Percentiles rank a stretch among this genome's conserved stretches.
These are phyloP conservation scores for Zaprionus africanus DNA, from an alignment of 1,140 invertebrate genomes.

Conservation along the genomic window DNA sequence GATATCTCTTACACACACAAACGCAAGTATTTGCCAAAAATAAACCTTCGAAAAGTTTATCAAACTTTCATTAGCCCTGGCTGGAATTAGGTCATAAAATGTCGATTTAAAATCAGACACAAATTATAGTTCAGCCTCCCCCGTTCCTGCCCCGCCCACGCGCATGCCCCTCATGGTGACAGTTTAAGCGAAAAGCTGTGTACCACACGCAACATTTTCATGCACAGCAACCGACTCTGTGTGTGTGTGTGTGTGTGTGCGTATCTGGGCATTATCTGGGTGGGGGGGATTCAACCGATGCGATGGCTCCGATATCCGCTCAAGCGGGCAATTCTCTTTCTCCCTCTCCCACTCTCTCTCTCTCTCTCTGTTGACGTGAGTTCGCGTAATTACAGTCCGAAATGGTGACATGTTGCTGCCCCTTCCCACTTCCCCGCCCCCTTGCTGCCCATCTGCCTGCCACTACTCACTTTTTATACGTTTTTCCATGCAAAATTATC, in stretches of 20 bases:
- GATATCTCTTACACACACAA: not conserved
- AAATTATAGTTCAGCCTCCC: conserved; percentile 56
- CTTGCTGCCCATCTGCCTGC: not conserved
- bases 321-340: conserved; percentile 51
- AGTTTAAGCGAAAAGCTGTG: conserved; percentile 65
- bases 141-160: not conserved
- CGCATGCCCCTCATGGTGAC: not conserved
- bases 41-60: conserved; percentile 49
- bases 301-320: conserved; percentile 63
- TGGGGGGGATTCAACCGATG: conserved; percentile 2
- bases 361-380: conserved; percentile 63
- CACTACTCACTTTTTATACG: not conserved
- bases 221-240: not conserved
- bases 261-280: conserved; percentile 6
- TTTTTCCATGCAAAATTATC: conserved; percentile 72
- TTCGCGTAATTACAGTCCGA: conserved; percentile 72
- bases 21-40: conserved; percentile 59
- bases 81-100: conserved; percentile 69
- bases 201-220: not conserved
- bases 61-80: conserved; percentile 52
- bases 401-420: conserved; percentile 51
- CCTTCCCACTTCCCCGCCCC: not conserved
- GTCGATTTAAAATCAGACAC: conserved; percentile 61
- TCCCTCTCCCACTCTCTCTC: not conserved
- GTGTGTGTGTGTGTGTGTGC: not conserved